phyloP scores from a whole-genome alignment of 2,113 vertebrate species.

The Cheirogaleus medius region DNA sequence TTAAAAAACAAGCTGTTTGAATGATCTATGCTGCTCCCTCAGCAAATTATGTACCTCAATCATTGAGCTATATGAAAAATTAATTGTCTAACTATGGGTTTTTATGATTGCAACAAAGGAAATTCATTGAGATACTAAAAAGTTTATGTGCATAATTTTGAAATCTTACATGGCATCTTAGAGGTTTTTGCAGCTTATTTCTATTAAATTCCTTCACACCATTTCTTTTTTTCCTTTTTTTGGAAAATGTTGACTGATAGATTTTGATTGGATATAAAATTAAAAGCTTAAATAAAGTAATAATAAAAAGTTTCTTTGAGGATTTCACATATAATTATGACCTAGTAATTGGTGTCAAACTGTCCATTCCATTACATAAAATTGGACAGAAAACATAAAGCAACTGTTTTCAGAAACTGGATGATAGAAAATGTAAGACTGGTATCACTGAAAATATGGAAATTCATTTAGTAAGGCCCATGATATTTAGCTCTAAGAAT shows the following conservation, averaged over 20 bases:
- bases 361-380: not conserved
- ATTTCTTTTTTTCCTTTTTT: not conserved
- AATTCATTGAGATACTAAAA: constrained; percentile 60
- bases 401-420: not conserved
- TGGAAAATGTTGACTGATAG: not conserved
- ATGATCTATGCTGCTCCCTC: not conserved
- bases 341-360: not conserved
- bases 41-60: constrained; percentile 58
- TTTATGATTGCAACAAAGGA: constrained; percentile 44
- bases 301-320: not conserved
- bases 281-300: not conserved
- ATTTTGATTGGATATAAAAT: not conserved
- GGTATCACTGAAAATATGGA: not conserved
- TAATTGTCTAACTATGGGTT: constrained; percentile 51
- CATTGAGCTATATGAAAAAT: constrained; percentile 65
- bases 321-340: not conserved
- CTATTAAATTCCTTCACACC: not conserved
- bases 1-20: constrained; percentile 42
- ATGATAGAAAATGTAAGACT: not conserved
- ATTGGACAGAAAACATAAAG: not conserved
- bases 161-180: constrained; percentile 55
- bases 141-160: constrained; percentile 7
- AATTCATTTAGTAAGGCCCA: not conserved
- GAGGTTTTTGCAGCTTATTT: not conserved
- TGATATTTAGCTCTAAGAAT: not conserved